Percentiles rank a stretch among this genome's conserved stretches.
Conservation (phyloP, 2,888 invertebrate genomes). For the Drosophila ustulata region DNA sequence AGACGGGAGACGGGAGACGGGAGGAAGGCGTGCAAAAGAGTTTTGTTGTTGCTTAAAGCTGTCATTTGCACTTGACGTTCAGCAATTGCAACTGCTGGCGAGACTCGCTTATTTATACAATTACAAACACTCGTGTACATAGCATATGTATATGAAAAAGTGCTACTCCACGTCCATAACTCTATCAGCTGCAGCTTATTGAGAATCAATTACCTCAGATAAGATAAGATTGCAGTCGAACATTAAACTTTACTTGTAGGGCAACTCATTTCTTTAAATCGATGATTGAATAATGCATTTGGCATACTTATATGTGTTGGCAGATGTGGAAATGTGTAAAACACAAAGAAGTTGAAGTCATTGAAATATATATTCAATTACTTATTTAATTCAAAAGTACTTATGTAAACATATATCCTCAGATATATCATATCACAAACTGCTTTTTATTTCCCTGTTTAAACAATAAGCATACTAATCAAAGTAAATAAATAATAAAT, state of each 20-base stretch:
- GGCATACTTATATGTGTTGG: background rate
- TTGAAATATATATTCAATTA: too few relatives aligned
- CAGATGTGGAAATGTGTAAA: background rate
- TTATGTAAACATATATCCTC: background rate
- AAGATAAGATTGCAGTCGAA: constrained; percentile 56
- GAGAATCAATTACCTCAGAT: constrained; percentile 70
- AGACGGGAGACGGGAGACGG: constrained; percentile 46
- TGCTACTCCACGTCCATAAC: constrained; percentile 29
- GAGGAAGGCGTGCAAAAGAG: constrained; percentile 42
- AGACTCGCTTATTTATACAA: constrained; percentile 39
- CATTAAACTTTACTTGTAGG: background rate
- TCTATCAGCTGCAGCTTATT: constrained; percentile 63
- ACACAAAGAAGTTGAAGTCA: background rate
- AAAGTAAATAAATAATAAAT: too few relatives aligned
- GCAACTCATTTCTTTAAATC: constrained; percentile 1
- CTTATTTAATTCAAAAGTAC: too few relatives aligned
- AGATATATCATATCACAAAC: too few relatives aligned
- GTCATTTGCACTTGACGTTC: constrained; percentile 75
- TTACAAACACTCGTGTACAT: background rate
- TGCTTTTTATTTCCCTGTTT: too few relatives aligned
- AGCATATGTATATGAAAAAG: background rate
- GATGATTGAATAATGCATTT: constrained; percentile 1
- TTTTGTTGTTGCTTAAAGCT: constrained; percentile 41
- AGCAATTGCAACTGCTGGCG: constrained; percentile 44
- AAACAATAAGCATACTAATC: too few relatives aligned